These are phyloP conservation scores for Oryzias celebensis DNA, from an alignment of 2,113 vertebrate species.

Conservation along the genomic window DNA sequence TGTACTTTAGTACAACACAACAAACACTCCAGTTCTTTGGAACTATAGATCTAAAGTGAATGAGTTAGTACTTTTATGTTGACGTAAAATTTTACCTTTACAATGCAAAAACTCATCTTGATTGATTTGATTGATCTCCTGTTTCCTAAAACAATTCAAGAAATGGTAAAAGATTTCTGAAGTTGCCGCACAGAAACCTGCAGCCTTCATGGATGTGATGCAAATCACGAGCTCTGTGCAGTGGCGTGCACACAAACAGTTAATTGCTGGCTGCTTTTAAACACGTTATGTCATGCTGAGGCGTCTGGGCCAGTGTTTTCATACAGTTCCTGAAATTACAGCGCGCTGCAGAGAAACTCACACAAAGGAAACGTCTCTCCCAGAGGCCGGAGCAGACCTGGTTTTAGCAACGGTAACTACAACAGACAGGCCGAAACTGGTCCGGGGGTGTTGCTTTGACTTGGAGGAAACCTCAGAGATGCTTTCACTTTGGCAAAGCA, in stretches of 20 bases:
- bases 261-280: slow-evolving; percentile 57
- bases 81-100: no score
- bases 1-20: no score
- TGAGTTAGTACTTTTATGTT: no score
- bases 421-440: slow-evolving; percentile 72
- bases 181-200: no score
- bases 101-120: no score
- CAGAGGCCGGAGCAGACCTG: slow-evolving; percentile 59
- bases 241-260: slow-evolving; percentile 41
- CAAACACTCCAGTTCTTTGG: no score
- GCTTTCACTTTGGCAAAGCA: slow-evolving; percentile 54
- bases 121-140: no score
- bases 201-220: no score
- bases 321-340: slow-evolving; percentile 69
- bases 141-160: no score
- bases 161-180: no score
- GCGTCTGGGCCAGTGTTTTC: slow-evolving; percentile 77
- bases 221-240: background rate
- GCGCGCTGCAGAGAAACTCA: slow-evolving; percentile 44
- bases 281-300: slow-evolving; percentile 76
- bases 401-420: slow-evolving; percentile 84
- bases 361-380: slow-evolving; percentile 75
- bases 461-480: slow-evolving; percentile 50
- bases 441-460: slow-evolving; percentile 65
- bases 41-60: no score